Evolutionary conservation across 2,113 vertebrate genomes (phyloP), one percentile per base, ranked within the genome.

Genomic region (Planiliza haematocheilus): DNA sequence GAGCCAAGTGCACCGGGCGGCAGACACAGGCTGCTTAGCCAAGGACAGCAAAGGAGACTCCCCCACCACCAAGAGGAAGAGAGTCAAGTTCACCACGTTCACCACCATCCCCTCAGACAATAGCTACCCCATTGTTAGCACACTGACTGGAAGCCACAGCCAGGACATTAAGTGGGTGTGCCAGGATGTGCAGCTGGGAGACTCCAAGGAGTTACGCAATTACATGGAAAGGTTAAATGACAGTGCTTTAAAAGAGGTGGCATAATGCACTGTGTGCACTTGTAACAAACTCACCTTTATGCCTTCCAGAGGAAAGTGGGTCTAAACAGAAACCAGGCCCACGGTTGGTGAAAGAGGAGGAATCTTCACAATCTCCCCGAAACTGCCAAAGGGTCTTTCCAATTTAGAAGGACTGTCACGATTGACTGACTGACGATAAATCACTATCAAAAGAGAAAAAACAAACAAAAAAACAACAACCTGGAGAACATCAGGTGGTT

Each of bases 131-230:
- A 90, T 92, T 0, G 93, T 94, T 50, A 95, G 94, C 91, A 94
- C 95, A 66, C 90, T 95, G 79, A 92, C 95, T 1, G 55, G 93
- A 38, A 58, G 92, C 86, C 84, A 91, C 1, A 94, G 94, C 0
- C 95, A 96, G 72, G 96, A 97, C 89, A 95, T 97, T 90, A 95
- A 96, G 82, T 97, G 97, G 97, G 96, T 96, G 72, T 96, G 96
- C 82, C 95, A 91, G 82, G 96, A 96, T 14, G 81, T 95, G 86
- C 94, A 94, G 65, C 80, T 94, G 50, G 95, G 93, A 20, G 92
- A 95, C 78, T 93, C 95, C 64, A 92, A 91, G 80, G 97, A 97
- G 67, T 94, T 94, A 24, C 93, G 91, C 85, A 94, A 93, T 90
- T 96, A 95, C 87, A 94, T 95, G 95, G 96, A 97, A 82, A 94